A percentile compares a stretch with the other conserved stretches of the same genome.
phyloP scores from a whole-genome alignment of 2,113 vertebrate species.

The Clarias batrachus region DNA sequence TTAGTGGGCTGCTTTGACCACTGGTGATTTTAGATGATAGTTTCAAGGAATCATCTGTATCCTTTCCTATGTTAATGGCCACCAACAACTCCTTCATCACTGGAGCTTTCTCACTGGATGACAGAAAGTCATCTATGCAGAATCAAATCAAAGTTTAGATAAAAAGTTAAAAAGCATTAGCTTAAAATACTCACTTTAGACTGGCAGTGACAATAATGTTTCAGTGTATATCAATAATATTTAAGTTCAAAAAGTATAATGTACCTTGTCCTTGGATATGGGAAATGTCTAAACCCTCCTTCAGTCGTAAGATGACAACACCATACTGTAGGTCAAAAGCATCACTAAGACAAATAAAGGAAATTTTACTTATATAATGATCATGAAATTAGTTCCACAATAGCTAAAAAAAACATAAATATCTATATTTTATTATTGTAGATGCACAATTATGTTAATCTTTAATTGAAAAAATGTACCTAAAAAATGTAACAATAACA shows the following conservation, averaged over 20 bases:
- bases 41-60: slow-evolving; percentile 79
- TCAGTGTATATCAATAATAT: neutral
- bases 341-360: slow-evolving; percentile 73
- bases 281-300: slow-evolving; percentile 91
- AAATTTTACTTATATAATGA: neutral
- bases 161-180: neutral
- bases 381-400: too few species aligned
- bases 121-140: slow-evolving; percentile 81
- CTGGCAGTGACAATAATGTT: neutral
- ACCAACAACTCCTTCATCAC: slow-evolving; percentile 80
- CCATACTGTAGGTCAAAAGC: slow-evolving; percentile 93
- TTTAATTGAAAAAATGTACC: neutral
- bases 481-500: neutral
- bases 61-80: slow-evolving; percentile 79
- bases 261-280: slow-evolving; percentile 91
- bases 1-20: slow-evolving; percentile 75
- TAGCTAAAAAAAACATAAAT: too few species aligned
- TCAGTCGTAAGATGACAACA: slow-evolving; percentile 87
- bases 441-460: neutral
- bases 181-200: neutral
- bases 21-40: slow-evolving; percentile 71
- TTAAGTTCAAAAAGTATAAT: neutral
- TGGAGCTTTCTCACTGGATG: slow-evolving; percentile 84
- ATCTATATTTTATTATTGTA: neutral
- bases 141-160: neutral